phyloP scores from a whole-genome alignment of 2,113 vertebrate genomes.

The Heloderma charlesbogerti region DNA sequence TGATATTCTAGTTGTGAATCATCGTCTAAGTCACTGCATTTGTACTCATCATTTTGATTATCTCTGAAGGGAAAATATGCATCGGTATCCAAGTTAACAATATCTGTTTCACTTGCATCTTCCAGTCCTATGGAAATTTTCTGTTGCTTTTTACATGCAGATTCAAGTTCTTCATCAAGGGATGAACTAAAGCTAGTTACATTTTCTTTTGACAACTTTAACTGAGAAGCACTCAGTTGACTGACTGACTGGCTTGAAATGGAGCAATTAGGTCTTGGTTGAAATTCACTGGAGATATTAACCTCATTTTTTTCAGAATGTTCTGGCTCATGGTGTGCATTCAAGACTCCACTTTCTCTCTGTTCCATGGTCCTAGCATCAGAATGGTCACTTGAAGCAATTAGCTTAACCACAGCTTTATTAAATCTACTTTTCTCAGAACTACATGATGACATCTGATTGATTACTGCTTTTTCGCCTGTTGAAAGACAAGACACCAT shows the following conservation, averaged over 20 bases:
- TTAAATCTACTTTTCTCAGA: constrained; percentile 3
- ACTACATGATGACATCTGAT: not conserved
- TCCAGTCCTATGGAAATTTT: constrained; percentile 14
- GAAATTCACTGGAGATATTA: not conserved
- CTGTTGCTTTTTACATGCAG: constrained; percentile 24
- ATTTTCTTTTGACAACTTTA: constrained; percentile 48
- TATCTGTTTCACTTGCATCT: constrained; percentile 29
- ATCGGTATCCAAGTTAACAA: not conserved
- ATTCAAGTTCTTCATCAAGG: constrained; percentile 55
- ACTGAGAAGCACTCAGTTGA: constrained; percentile 46
- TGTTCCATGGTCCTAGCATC: constrained; percentile 27
- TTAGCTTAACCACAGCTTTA: constrained; percentile 16
- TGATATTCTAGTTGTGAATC: constrained; percentile 71
- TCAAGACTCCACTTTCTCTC: not conserved
- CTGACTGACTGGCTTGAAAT: constrained; percentile 46
- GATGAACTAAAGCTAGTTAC: constrained; percentile 42
- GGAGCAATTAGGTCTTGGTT: constrained; percentile 5
- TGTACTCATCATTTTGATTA: not conserved
- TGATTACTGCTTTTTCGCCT: constrained; percentile 45
- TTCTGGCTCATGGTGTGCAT: not conserved
- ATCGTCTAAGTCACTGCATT: constrained; percentile 10
- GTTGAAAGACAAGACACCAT: constrained; percentile 38
- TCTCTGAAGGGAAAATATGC: not conserved
- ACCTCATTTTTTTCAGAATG: not conserved
- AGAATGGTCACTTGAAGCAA: constrained; percentile 8